A percentile compares a stretch with the other conserved stretches of the same genome.
These are phyloP conservation scores for Calameuta filiformis DNA, from an alignment of 2,888 invertebrate species.

Conservation along the genomic window DNA sequence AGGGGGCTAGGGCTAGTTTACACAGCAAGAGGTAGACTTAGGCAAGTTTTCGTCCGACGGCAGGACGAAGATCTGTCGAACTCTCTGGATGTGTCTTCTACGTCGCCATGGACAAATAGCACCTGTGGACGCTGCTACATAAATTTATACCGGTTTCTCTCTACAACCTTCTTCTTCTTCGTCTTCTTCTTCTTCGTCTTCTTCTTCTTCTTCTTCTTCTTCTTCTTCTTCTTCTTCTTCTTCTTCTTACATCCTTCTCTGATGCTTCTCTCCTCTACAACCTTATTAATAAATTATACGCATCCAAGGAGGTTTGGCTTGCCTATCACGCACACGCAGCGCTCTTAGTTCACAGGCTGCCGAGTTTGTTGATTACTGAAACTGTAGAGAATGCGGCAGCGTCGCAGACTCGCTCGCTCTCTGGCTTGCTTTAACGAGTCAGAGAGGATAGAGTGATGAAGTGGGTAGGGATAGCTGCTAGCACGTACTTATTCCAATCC, in stretches of 20 bases:
- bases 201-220: too few relatives aligned
- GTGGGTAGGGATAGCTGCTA: constrained; percentile 4
- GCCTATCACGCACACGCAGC: constrained; percentile 26
- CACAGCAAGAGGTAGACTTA: neutral
- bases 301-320: constrained; percentile 50
- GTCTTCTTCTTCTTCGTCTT: too few relatives aligned
- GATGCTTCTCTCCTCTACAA: constrained; percentile 35
- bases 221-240: too few relatives aligned
- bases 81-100: constrained; percentile 1
- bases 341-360: constrained; percentile 36
- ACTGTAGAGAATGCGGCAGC: constrained; percentile 43
- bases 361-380: constrained; percentile 41
- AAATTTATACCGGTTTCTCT: constrained; percentile 49
- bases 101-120: constrained; percentile 19
- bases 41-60: neutral
- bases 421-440: constrained; percentile 4
- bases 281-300: constrained; percentile 57
- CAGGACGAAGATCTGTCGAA: neutral
- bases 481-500: constrained; percentile 26
- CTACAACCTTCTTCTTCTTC: neutral
- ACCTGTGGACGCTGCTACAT: constrained; percentile 41
- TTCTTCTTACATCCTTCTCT: neutral
- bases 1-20: neutral
- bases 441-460: constrained; percentile 4
- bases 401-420: constrained; percentile 27